These are phyloP conservation scores for Maccullochella peelii DNA, from an alignment of 2,113 vertebrate genomes.

Conservation along the genomic window DNA sequence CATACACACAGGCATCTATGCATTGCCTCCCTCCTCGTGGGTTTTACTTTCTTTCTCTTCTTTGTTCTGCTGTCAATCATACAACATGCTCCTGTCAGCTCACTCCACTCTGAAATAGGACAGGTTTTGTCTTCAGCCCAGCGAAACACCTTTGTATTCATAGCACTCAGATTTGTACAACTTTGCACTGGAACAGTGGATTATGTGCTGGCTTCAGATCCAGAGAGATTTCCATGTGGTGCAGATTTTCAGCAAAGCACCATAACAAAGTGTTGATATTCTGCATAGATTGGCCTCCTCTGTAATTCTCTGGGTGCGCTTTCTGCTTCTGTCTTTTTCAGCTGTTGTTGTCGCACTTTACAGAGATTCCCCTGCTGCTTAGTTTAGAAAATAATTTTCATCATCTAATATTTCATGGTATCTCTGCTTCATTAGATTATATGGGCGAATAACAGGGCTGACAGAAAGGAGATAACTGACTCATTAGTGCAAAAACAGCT, in stretches of 20 bases:
- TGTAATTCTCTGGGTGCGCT: slow-evolving; percentile 24
- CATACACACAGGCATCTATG: not conserved
- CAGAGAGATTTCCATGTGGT: slow-evolving; percentile 53
- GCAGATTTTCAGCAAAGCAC: slow-evolving; percentile 45
- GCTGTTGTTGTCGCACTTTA: not conserved
- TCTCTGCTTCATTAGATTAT: slow-evolving; percentile 54
- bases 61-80: slow-evolving; percentile 67
- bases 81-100: slow-evolving; percentile 45
- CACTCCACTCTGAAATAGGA: slow-evolving; percentile 46
- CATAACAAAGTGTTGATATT: slow-evolving; percentile 54
- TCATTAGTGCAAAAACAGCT: slow-evolving; percentile 34
- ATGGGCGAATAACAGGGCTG: slow-evolving; percentile 37
- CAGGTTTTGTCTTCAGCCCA: slow-evolving; percentile 50
- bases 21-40: slow-evolving; percentile 35
- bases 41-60: slow-evolving; percentile 49
- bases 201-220: slow-evolving; percentile 48
- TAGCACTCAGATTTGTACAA: slow-evolving; percentile 57
- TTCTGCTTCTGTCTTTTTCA: not conserved
- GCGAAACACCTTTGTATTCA: slow-evolving; percentile 59
- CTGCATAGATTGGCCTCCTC: slow-evolving; percentile 27
- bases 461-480: slow-evolving; percentile 50
- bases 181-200: slow-evolving; percentile 33
- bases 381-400: slow-evolving; percentile 36
- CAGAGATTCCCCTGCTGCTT: not conserved
- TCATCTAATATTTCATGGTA: slow-evolving; percentile 51